Evolutionary conservation across 2,113 vertebrate genomes (phyloP), one percentile per base, ranked within the genome.

Genomic region (Oreochromis tanganicae): DNA sequence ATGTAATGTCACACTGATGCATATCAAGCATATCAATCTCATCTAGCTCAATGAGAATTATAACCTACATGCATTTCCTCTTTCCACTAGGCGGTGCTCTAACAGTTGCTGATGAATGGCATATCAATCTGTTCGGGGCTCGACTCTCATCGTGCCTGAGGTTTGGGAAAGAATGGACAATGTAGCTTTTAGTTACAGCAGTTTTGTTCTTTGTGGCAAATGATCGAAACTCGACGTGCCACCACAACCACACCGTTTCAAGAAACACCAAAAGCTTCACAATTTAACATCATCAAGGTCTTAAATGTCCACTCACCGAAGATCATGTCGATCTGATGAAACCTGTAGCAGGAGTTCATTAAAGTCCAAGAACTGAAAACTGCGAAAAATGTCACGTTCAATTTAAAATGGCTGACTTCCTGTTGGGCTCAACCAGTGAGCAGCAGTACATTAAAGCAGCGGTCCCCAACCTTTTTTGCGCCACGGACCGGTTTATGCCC

Each of bases 321-420:
- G 32, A 66, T n/a, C 61, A 38, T 0, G 32, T 38, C 0, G 1
- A 66, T 66, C 32, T 63, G 17, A 4, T 63, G 59, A 63, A 36
- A 63, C 2, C 59, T 2, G 5, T 1, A 36, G 59, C 4, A 63
- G 32, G 32, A 66, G 59, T 36, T n/a, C 1, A n/a, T 63, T 63
- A 63, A 66, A 66, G 17, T 66, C 59, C 9, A 12, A 63, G 17
- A 63, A 63, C 59, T 38, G 32, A 66, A 66, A 66, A n/a, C 10
- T 38, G 17, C 0, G 0, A 66, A 38, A 36, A 66, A 36, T 36
- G 32, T 38, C 2, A 2, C 1, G 6, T 66, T 66, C 17, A 4
- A 7, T 36, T 36, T n/a, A 66, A 66, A 66, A 12, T 66, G 61
- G 17, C 32, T 36, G 10, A n/a, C 61, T 66, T 66, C 32, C 61